Evolutionary conservation across 2,113 vertebrate species (phyloP).

Genomic region (Indicator maculatus): DNA sequence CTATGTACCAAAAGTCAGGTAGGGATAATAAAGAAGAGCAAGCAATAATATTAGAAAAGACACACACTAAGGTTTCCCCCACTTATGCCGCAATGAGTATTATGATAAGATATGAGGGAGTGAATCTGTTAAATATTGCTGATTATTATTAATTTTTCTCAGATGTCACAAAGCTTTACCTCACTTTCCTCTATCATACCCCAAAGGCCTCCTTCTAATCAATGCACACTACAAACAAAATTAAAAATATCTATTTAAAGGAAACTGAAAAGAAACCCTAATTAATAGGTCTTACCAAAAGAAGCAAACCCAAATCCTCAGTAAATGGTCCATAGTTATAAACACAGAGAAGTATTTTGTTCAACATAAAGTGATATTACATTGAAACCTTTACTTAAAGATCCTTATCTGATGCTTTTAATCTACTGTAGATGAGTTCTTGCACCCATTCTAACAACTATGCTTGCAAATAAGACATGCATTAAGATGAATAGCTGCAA

Average conservation of each 20-base stretch:
- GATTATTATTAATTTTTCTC: background rate
- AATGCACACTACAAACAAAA: background rate
- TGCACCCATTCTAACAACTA: background rate
- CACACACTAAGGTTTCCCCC: background rate
- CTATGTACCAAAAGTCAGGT: background rate
- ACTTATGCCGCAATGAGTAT: background rate
- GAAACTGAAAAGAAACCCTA: background rate
- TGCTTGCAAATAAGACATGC: background rate
- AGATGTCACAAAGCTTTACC: background rate
- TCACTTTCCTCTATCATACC: background rate
- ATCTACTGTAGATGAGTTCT: background rate
- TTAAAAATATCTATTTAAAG: background rate
- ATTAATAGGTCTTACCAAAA: background rate
- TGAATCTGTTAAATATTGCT: background rate
- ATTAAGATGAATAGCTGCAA: background rate
- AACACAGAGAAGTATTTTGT: background rate
- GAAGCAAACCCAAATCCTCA: background rate
- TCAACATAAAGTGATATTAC: background rate
- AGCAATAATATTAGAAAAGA: background rate
- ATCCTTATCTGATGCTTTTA: background rate
- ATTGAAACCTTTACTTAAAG: background rate
- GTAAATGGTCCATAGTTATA: background rate
- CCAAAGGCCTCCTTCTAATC: background rate
- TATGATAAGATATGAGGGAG: background rate
- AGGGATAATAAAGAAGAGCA: background rate